Percentiles rank a stretch among this genome's conserved stretches.
Conservation (phyloP, 2,888 invertebrate genomes). For the Microplitis deprimator region DNA sequence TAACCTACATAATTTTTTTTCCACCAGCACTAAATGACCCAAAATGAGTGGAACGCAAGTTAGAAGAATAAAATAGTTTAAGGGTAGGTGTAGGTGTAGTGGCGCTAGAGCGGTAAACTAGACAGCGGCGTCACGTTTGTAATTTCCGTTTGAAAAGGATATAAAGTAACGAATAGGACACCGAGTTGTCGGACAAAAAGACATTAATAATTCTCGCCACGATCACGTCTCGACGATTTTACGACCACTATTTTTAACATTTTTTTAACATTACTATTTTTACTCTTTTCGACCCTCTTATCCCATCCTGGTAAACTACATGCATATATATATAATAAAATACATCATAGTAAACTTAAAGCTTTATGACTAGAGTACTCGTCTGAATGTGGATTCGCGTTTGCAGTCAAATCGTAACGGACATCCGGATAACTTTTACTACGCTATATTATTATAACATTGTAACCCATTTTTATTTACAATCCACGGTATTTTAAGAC, state of each 20-base stretch:
- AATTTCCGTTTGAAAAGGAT: conserved; percentile 23
- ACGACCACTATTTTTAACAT: neutral
- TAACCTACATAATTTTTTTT: too few species aligned
- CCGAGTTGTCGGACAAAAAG: conserved; percentile 2
- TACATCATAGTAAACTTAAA: neutral
- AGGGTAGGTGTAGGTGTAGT: neutral
- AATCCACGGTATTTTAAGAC: neutral
- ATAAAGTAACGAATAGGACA: conserved; percentile 16
- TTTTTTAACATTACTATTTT: neutral
- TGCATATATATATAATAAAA: neutral
- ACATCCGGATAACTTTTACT: neutral
- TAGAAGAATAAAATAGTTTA: too few species aligned
- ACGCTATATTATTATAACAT: neutral
- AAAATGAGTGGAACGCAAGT: too few species aligned
- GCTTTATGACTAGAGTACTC: neutral
- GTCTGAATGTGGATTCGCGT: neutral
- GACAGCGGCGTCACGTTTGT: conserved; percentile 26
- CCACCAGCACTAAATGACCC: too few species aligned
- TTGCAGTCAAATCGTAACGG: conserved; percentile 5
- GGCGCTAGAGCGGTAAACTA: neutral
- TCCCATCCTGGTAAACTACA: neutral
- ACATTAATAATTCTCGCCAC: conserved; percentile 28
- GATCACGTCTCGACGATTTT: conserved; percentile 19
- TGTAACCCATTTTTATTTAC: neutral
- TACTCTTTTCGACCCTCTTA: neutral